phyloP scores from a whole-genome alignment of 2,113 vertebrate species.

The Dasyornis broadbenti region DNA sequence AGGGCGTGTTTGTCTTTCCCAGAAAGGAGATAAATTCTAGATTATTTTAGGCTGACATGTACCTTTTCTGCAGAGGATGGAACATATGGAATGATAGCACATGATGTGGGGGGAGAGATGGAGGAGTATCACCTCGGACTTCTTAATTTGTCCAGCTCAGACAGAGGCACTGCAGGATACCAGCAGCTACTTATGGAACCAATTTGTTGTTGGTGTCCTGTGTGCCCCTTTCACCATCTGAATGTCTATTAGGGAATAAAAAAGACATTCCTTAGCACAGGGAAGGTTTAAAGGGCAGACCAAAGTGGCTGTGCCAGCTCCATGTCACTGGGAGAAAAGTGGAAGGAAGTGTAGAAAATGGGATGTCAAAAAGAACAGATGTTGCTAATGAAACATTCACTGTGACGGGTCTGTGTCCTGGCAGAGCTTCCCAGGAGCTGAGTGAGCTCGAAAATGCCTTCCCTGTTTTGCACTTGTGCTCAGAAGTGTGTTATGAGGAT shows the following conservation, averaged over 20 bases:
- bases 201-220: neutral
- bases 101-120: neutral
- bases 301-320: neutral
- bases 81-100: neutral
- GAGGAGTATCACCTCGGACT: neutral
- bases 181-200: neutral
- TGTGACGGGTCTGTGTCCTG: neutral
- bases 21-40: neutral
- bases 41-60: neutral
- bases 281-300: neutral
- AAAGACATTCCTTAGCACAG: neutral
- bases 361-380: slow-evolving; percentile 1
- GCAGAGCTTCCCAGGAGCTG: neutral
- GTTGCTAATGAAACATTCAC: slow-evolving; percentile 1
- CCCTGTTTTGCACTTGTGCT: neutral
- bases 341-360: neutral
- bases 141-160: slow-evolving; percentile 1
- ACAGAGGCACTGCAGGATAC: neutral
- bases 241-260: neutral
- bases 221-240: neutral
- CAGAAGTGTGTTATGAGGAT: neutral
- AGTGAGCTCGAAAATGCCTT: neutral
- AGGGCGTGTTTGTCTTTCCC: neutral
- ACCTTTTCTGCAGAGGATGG: neutral
- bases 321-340: neutral